These are phyloP conservation scores for Acanthurus leucopareius DNA, from an alignment of 2,797 vertebrate species.

Conservation along the genomic window DNA sequence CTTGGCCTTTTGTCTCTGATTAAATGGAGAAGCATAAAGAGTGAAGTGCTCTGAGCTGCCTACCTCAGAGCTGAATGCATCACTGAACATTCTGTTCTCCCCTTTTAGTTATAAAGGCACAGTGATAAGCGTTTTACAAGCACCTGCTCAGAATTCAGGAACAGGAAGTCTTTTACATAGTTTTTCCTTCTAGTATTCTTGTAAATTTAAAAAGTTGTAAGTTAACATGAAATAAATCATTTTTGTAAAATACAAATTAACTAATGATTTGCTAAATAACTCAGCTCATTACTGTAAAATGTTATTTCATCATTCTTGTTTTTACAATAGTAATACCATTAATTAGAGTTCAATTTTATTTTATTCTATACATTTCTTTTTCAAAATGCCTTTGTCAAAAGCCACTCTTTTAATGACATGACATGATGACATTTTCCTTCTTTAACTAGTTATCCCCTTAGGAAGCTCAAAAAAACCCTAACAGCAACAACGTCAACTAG, in stretches of 20 bases:
- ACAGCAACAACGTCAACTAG: too few species aligned
- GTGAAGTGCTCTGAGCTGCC: slow-evolving; percentile 30
- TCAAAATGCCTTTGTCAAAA: not conserved
- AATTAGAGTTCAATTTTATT: not conserved
- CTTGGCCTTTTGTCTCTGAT: slow-evolving; percentile 74
- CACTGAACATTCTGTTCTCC: slow-evolving; percentile 58
- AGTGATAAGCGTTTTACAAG: slow-evolving; percentile 19
- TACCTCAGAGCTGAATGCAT: slow-evolving; percentile 35
- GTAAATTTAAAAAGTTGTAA: too few species aligned
- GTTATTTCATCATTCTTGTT: not conserved
- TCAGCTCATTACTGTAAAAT: not conserved
- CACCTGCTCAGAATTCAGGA: slow-evolving; percentile 29
- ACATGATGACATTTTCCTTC: too few species aligned
- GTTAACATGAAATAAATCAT: too few species aligned
- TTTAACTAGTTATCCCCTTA: too few species aligned
- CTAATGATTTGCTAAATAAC: not conserved
- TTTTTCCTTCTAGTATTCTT: not conserved
- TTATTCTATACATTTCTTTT: not conserved
- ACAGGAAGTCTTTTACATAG: not conserved
- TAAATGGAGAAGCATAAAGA: slow-evolving; percentile 50
- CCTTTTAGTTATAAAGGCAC: slow-evolving; percentile 33
- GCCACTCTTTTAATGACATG: not conserved
- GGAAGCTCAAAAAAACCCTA: too few species aligned
- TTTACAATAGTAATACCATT: not conserved
- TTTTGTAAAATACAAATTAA: not conserved